Conservation (phyloP, 2,113 vertebrate genomes). For the Terrapene triunguis region DNA sequence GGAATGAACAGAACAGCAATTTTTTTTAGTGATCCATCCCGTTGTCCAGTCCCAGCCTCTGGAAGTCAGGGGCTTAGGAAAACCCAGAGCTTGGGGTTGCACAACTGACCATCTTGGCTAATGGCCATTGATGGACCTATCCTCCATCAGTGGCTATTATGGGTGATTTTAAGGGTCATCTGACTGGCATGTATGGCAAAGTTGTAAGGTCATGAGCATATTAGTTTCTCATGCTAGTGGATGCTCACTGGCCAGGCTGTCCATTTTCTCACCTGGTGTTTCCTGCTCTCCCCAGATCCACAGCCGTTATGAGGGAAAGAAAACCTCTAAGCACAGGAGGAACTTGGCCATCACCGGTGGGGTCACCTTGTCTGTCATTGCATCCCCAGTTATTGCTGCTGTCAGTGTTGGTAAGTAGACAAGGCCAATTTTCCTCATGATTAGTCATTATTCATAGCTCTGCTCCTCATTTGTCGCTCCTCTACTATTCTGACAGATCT, state of each 20-base stretch:
- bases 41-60: background rate
- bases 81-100: background rate
- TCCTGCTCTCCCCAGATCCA: conserved; percentile 87
- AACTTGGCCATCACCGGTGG: conserved; percentile 98
- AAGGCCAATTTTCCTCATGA: background rate
- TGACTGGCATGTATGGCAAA: background rate
- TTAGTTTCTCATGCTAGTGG: background rate
- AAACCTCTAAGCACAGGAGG: conserved; percentile 93
- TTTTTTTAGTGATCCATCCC: background rate
- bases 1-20: background rate
- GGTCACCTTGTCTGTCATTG: conserved; percentile 95
- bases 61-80: background rate
- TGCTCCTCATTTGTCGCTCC: background rate
- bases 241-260: background rate
- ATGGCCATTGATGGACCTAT: background rate
- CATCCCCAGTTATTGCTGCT: conserved; percentile 96
- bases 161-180: background rate
- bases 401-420: conserved; percentile 93
- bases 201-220: background rate
- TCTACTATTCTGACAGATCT: background rate
- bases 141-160: background rate
- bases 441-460: background rate
- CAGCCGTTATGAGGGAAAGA: conserved; percentile 96
- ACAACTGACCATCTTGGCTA: background rate
- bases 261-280: conserved; percentile 40